phyloP scores from a whole-genome alignment of 2,797 vertebrate genomes.

The Pseudochromis fuscus region DNA sequence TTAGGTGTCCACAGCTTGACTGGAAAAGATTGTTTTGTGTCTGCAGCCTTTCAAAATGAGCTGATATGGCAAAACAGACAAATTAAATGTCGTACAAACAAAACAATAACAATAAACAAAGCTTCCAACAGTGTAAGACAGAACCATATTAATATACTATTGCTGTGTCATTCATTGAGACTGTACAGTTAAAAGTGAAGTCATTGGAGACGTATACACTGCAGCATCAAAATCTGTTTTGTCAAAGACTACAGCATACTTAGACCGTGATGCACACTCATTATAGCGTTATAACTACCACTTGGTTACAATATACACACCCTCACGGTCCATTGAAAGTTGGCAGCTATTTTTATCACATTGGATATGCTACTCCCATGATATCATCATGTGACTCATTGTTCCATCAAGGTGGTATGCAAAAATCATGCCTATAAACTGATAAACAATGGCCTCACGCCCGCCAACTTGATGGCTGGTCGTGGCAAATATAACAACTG shows the following conservation, averaged over 20 bases:
- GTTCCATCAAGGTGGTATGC: slow-evolving; percentile 70
- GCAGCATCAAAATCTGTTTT: slow-evolving; percentile 9
- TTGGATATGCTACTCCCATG: slow-evolving; percentile 63
- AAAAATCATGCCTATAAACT: slow-evolving; percentile 63
- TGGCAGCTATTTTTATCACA: slow-evolving; percentile 67
- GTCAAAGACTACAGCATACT: slow-evolving; percentile 17
- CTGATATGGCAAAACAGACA: too few species aligned
- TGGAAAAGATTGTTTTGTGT: too few species aligned
- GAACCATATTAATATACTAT: background rate
- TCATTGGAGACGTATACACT: background rate
- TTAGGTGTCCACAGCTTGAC: too few species aligned
- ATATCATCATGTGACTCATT: slow-evolving; percentile 73
- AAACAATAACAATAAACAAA: background rate
- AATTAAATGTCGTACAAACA: too few species aligned
- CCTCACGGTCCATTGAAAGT: slow-evolving; percentile 47
- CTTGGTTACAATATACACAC: slow-evolving; percentile 39
- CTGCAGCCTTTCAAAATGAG: too few species aligned
- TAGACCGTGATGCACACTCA: slow-evolving; percentile 38
- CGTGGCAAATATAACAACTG: slow-evolving; percentile 45
- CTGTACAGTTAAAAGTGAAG: background rate
- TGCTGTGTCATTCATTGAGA: background rate
- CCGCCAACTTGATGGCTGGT: slow-evolving; percentile 48
- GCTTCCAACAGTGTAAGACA: background rate
- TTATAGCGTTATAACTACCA: slow-evolving; percentile 25
- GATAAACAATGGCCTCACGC: slow-evolving; percentile 66